Evolutionary conservation across 2,797 vertebrate species (phyloP).

Genomic region (Catamblyrhynchus diadema): DNA sequence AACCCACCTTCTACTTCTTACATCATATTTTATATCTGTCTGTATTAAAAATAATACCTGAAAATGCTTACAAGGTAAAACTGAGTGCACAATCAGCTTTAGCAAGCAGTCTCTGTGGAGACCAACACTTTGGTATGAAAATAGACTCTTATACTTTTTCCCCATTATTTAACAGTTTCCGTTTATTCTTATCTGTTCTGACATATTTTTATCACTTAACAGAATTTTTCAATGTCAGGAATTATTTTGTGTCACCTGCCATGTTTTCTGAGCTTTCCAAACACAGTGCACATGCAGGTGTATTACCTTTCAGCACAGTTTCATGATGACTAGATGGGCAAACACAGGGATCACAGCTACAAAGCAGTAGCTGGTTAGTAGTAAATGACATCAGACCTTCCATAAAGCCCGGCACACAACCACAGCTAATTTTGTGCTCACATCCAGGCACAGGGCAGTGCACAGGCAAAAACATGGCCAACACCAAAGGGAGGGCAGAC

Average conservation of each 20-base stretch:
- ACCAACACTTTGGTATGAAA: background rate
- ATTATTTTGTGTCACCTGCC: background rate
- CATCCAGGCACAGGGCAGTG: background rate
- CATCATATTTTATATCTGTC: background rate
- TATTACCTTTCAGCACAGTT: background rate
- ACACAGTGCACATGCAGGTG: background rate
- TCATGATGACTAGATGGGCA: background rate
- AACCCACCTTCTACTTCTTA: background rate
- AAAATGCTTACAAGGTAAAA: background rate
- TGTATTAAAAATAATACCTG: background rate
- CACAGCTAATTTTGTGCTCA: background rate
- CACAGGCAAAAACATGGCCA: background rate
- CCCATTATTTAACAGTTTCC: background rate
- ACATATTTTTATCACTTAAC: background rate
- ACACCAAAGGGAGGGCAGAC: fast-evolving
- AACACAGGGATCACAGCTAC: background rate
- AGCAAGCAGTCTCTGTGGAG: background rate
- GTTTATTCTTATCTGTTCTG: background rate
- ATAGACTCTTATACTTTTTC: background rate
- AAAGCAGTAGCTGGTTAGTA: background rate
- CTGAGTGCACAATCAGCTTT: background rate
- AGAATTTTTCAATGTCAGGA: background rate
- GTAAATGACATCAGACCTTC: background rate
- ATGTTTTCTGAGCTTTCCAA: background rate
- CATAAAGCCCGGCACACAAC: background rate